Percentiles rank a stretch among this genome's conserved stretches.
These are phyloP conservation scores for Actinopyga echinites DNA, from an alignment of 53 echinoderm and acorn worm species.

Conservation along the genomic window DNA sequence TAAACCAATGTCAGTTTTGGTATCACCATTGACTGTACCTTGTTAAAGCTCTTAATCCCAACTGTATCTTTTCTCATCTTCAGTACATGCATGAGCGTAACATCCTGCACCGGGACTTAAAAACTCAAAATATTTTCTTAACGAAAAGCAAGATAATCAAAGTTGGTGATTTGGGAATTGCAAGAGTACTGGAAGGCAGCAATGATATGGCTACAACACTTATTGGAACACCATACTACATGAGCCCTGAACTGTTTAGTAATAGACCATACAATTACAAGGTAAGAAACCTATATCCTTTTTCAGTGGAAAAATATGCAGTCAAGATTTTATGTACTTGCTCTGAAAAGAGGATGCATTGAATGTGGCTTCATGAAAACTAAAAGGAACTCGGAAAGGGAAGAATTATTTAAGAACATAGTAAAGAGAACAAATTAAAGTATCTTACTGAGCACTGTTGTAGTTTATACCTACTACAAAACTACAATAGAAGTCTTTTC, in stretches of 20 bases:
- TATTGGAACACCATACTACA: slow-evolving; percentile 98
- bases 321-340: not conserved
- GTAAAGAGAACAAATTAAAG: too few species aligned
- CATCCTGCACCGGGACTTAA: slow-evolving; percentile 94
- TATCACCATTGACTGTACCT: too few species aligned
- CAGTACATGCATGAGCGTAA: slow-evolving; percentile 99
- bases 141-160: slow-evolving; percentile 99
- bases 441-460: too few species aligned
- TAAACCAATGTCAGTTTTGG: too few species aligned
- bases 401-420: too few species aligned
- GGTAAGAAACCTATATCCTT: slow-evolving; percentile 44
- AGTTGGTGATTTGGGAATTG: slow-evolving; percentile 96
- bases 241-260: slow-evolving; percentile 98
- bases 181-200: slow-evolving; percentile 85
- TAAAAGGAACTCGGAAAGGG: not conserved
- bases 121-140: slow-evolving; percentile 98
- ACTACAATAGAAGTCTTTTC: too few species aligned
- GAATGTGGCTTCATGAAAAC: not conserved
- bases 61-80: not conserved
- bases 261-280: slow-evolving; percentile 98
- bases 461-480: too few species aligned
- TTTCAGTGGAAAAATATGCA: too few species aligned
- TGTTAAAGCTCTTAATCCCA: too few species aligned
- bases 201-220: slow-evolving; percentile 99
- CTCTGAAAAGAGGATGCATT: not conserved